Percentiles rank a stretch among this genome's conserved stretches.
Evolutionary conservation across 37 sponge, comb jelly and placozoan species (phyloP).

Genomic region (Amphimedon queenslandica): DNA sequence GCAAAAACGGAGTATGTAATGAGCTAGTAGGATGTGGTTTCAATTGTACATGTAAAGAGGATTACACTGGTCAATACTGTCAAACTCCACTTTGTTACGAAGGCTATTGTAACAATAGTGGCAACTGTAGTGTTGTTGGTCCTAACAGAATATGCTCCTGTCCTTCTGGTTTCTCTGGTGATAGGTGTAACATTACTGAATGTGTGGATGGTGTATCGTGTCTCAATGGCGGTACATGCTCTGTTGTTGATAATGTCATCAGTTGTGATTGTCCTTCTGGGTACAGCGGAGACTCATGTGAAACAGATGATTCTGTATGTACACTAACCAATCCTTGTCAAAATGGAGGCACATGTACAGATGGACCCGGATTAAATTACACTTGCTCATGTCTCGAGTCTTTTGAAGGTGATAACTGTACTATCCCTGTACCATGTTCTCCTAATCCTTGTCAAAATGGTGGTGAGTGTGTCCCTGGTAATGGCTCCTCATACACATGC

Average conservation of each 20-base stretch:
- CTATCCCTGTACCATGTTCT: background rate
- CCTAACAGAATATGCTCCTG: slow-evolving; percentile 20
- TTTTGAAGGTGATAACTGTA: slow-evolving; percentile 40
- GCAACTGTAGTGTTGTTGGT: slow-evolving; percentile 42
- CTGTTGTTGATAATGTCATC: slow-evolving; percentile 9
- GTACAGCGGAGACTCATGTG: slow-evolving; percentile 27
- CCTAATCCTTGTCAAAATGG: slow-evolving; percentile 33
- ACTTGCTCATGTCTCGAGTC: slow-evolving; percentile 14
- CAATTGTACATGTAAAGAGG: slow-evolving; percentile 21
- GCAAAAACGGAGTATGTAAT: slow-evolving; percentile 49
- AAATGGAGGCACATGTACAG: slow-evolving; percentile 64
- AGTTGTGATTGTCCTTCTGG: slow-evolving; percentile 46
- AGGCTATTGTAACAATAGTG: slow-evolving; percentile 40
- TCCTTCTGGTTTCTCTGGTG: slow-evolving; percentile 31
- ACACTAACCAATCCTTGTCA: slow-evolving; percentile 37
- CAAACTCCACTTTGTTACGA: slow-evolving; percentile 7
- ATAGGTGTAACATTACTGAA: slow-evolving; percentile 25
- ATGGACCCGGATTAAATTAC: background rate
- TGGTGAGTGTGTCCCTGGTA: slow-evolving; percentile 15
- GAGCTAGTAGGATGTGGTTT: slow-evolving; percentile 1
- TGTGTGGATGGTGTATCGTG: too few species aligned
- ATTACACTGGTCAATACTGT: slow-evolving; percentile 41
- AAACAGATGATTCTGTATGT: background rate
- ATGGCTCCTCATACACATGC: background rate
- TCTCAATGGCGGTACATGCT: slow-evolving; percentile 39